These are phyloP conservation scores for Eupristina koningsbergeri DNA, from an alignment of 1,140 invertebrate species.

Conservation along the genomic window DNA sequence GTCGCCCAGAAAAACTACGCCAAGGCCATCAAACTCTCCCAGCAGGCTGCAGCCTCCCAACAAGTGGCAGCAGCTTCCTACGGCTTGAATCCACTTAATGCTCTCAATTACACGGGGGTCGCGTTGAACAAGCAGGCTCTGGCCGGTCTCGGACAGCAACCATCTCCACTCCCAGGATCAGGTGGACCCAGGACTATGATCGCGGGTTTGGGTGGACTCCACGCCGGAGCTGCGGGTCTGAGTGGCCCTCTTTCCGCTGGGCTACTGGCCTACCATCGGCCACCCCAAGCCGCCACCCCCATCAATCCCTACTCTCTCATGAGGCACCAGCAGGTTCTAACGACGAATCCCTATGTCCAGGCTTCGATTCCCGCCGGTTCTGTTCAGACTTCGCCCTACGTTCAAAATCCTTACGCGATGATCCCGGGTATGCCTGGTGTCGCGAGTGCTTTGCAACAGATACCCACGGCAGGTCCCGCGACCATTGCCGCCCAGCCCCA, in stretches of 20 bases:
- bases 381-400: slow-evolving; percentile 66
- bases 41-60: slow-evolving; percentile 62
- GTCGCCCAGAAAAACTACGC: slow-evolving; percentile 86
- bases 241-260: slow-evolving; percentile 65
- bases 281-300: slow-evolving; percentile 72
- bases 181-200: slow-evolving; percentile 62
- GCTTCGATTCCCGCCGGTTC: slow-evolving; percentile 69
- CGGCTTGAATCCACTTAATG: slow-evolving; percentile 74
- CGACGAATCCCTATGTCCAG: slow-evolving; percentile 61
- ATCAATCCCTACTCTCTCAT: slow-evolving; percentile 74
- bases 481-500: slow-evolving; percentile 70
- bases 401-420: slow-evolving; percentile 68
- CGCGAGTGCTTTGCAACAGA: slow-evolving; percentile 57
- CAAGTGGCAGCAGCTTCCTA: slow-evolving; percentile 56
- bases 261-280: slow-evolving; percentile 76
- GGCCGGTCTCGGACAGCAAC: slow-evolving; percentile 59
- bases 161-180: slow-evolving; percentile 65
- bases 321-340: slow-evolving; percentile 71
- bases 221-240: slow-evolving; percentile 57
- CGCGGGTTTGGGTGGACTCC: slow-evolving; percentile 62
- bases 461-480: slow-evolving; percentile 66
- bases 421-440: slow-evolving; percentile 63
- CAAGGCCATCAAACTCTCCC: slow-evolving; percentile 78
- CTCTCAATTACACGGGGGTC: slow-evolving; percentile 85
- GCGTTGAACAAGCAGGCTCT: slow-evolving; percentile 80